These are phyloP conservation scores for Gorsachius magnificus DNA, from an alignment of 2,797 vertebrate genomes.

Conservation along the genomic window DNA sequence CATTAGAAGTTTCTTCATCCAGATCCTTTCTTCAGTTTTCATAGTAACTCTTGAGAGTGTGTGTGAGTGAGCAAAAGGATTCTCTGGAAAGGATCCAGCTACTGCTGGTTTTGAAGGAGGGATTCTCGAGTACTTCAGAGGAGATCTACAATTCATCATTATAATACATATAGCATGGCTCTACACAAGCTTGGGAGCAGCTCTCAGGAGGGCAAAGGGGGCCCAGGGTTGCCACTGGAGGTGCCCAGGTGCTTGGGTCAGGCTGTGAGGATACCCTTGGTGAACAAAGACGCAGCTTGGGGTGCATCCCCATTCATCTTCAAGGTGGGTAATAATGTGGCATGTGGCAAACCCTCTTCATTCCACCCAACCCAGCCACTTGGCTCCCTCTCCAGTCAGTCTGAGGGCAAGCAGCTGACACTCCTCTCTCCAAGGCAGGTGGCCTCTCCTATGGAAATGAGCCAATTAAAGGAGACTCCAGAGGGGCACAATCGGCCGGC, in stretches of 20 bases:
- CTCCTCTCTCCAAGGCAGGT: not conserved
- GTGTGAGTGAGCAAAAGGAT: not conserved
- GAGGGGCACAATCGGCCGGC: not conserved
- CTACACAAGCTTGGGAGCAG: not conserved
- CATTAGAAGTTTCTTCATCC: slow-evolving; percentile 30
- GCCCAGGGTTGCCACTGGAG: not conserved
- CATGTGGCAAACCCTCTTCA: not conserved
- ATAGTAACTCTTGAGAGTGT: not conserved
- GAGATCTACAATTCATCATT: not conserved
- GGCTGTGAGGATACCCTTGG: not conserved
- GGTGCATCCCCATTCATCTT: not conserved
- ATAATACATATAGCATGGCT: not conserved
- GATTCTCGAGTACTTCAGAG: not conserved
- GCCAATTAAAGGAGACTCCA: slow-evolving; percentile 24
- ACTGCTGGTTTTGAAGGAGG: not conserved
- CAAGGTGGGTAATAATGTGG: fast-evolving
- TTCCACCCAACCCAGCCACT: not conserved
- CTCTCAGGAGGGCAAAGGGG: not conserved
- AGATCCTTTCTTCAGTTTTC: slow-evolving; percentile 9
- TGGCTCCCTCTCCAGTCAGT: slow-evolving; percentile 38
- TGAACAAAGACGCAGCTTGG: slow-evolving; percentile 7
- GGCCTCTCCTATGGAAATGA: slow-evolving; percentile 51
- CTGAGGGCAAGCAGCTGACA: slow-evolving; percentile 43
- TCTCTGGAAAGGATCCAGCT: not conserved
- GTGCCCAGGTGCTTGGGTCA: not conserved